These are phyloP conservation scores for Misgurnus anguillicaudatus DNA, from an alignment of 2,113 vertebrate species.

Conservation along the genomic window DNA sequence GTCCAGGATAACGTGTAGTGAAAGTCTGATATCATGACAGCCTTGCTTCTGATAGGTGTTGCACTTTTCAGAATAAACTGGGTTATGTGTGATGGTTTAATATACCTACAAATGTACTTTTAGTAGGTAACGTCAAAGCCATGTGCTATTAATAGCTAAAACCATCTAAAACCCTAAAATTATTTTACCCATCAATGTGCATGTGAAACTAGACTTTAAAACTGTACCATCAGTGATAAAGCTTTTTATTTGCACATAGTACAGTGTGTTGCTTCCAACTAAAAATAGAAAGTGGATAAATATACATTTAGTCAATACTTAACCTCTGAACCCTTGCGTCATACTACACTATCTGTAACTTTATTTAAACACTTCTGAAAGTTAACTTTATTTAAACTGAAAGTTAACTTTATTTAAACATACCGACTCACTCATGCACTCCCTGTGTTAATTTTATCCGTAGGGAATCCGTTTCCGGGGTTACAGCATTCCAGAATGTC, in stretches of 20 bases:
- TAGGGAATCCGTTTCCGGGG: constrained; percentile 97
- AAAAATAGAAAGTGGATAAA: constrained; percentile 23
- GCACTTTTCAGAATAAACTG: background rate
- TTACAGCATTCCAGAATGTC: constrained; percentile 96
- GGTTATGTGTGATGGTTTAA: background rate
- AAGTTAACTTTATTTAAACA: constrained; percentile 6
- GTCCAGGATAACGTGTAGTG: too few relatives aligned
- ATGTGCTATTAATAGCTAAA: too few relatives aligned
- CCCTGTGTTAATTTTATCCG: constrained; percentile 10
- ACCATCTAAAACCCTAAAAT: too few relatives aligned
- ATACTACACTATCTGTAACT: background rate
- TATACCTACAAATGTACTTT: too few relatives aligned
- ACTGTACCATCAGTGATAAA: too few relatives aligned
- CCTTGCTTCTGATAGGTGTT: background rate
- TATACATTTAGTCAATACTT: background rate
- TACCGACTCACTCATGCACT: background rate
- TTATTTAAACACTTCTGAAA: background rate
- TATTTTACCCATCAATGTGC: too few relatives aligned
- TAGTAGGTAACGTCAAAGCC: too few relatives aligned
- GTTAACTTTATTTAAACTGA: too few relatives aligned
- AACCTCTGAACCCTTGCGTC: background rate
- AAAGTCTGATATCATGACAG: too few relatives aligned
- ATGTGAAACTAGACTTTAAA: too few relatives aligned
- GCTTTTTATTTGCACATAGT: too few relatives aligned
- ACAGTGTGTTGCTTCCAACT: background rate